Evolutionary conservation across 2,113 vertebrate genomes (phyloP), one percentile per base, ranked within the genome.

Genomic region (Silurus meridionalis): DNA sequence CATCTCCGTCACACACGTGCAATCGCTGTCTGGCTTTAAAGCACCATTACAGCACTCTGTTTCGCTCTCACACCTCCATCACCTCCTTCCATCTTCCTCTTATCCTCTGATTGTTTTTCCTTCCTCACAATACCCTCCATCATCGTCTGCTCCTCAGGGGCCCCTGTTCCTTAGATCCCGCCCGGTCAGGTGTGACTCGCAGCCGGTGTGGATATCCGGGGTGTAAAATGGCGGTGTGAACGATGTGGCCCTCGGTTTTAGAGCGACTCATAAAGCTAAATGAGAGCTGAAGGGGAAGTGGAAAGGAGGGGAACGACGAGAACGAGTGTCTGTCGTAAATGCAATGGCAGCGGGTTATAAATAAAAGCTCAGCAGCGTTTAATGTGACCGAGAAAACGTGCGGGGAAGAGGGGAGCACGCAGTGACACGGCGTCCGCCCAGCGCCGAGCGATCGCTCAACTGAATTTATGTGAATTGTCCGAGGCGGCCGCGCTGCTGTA

Each of bases 251-350:
- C 89, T 91, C 91, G 13, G 91, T 92, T 94, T 95, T 90, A 94
- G 91, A 91, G 91, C 90, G 87, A 90, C 91, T 94, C 94, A 79
- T 94, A 94, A 95, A 95, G 90, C 89, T 92, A 93, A 94, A 94
- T 93, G 92, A 94, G 92, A 94, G 93, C 92, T 91, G 91, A 94
- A 94, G 91, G 91, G 91, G 91, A 91, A 46, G 89, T 85, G 88
- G 90, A 88, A 89, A 60, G 7, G 87, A 84, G 82, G 82, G 8
- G 67, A 67, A 64, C n/a, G 48, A 25, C 64, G 75, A 28, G 88
- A 84, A 61, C 23, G 83, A 93, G 88, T 79, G 91, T 74, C 23
- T 85, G 90, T 90, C 92, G 91, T 94, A 92, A 94, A 92, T 37
- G 87, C 87, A 86, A 89, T 91, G 89, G 91, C 93, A 92, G 88